phyloP scores from a whole-genome alignment of 1,140 invertebrate genomes.

The Magallana ariakensis region DNA sequence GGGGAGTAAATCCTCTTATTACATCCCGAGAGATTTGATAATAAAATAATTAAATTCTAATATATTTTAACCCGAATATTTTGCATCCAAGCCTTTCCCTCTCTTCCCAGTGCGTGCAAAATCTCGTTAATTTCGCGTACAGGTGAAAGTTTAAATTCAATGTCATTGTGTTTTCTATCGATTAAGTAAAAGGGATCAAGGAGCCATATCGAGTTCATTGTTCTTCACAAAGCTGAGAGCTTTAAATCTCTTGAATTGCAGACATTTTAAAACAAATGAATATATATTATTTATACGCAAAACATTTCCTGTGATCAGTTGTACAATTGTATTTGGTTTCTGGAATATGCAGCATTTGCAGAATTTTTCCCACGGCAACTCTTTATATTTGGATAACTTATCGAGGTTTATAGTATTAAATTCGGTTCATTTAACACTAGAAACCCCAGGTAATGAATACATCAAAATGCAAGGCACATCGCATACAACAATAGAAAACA shows the following conservation, averaged over 20 bases:
- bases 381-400: conserved; percentile 31
- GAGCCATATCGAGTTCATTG: neutral
- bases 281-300: neutral
- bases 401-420: neutral
- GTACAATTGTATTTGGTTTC: neutral
- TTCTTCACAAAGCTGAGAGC: neutral
- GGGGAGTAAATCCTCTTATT: neutral
- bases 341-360: conserved; percentile 8
- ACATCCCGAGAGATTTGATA: neutral
- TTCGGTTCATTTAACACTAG: conserved; percentile 9
- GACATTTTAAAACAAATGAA: neutral
- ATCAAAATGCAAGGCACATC: conserved; percentile 24
- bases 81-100: neutral
- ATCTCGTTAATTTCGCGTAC: conserved; percentile 24
- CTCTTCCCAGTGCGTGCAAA: conserved; percentile 22
- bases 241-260: neutral
- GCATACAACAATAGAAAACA: conserved; percentile 20
- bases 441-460: neutral
- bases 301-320: neutral
- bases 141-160: conserved; percentile 27
- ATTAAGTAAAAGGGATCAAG: conserved; percentile 37
- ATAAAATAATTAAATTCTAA: neutral
- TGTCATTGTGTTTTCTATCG: conserved; percentile 11
- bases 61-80: conserved; percentile 6
- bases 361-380: conserved; percentile 10